Base-by-base conservation (phyloP, 2,797 vertebrate genomes). In the Sebastes trivittatus region DNA sequence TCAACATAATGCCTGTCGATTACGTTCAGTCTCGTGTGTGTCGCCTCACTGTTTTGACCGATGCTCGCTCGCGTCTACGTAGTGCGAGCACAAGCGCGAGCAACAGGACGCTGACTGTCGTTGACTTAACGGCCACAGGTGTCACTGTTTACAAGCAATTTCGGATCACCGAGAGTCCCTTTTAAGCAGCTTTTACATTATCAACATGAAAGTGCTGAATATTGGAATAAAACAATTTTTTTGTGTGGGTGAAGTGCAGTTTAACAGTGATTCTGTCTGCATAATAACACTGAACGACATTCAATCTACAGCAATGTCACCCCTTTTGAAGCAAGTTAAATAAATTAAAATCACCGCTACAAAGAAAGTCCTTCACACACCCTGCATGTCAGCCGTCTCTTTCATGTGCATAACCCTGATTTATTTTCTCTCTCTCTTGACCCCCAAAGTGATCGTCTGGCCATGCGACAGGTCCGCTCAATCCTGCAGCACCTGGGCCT, bases 401-500 rank as follows among this genome's bases (percentile, higher is more conserved):
- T 20, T 29, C 3, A 25, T 4, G 52, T 64, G 3, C 30, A 0
- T 75, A 65, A 71, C 30, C 7, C 6, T 6, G 1, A 16, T 49
- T 38, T 38, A 38, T 38, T 38, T 38, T 72, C 42, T 72, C 16
- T 75, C 30, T 75, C 13, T 38, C 36, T 38, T 81, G 0, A 16
- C 36, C 49, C 32, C 32, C 18, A 6, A 82, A 99, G 98, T 1
- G 98, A 99, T 91, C 94, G 98, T 5, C 94, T 99, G 90, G 98
- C 98, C 25, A 96, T 99, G 94, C 96, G 98, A 1, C 98, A 99
- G 91, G 96, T 99, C 9, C 97, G 98, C 0, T 96, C 97, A 64
- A 98, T 99, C 89, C 95, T 99, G 71, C 98, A 96, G 91, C 98
- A 98, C 87, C 87, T 99, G 5, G 98, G 98, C 4, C 95, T 99